A percentile compares a stretch with the other conserved stretches of the same genome.
Evolutionary conservation across 2,113 vertebrate genomes (phyloP).

Genomic region (Neoarius graeffei): DNA sequence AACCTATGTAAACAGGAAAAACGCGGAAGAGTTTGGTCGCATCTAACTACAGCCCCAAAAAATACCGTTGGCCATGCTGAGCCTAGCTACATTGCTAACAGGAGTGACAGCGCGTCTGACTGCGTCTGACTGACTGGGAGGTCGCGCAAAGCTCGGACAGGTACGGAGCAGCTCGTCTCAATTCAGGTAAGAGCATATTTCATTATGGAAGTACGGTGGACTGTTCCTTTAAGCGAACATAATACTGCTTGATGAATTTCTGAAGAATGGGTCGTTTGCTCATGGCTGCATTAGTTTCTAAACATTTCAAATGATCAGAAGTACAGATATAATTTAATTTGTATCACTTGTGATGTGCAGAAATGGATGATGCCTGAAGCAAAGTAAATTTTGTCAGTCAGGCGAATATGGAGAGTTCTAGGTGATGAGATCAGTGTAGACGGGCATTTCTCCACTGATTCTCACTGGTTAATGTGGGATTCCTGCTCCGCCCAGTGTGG

Average conservation of each 20-base stretch:
- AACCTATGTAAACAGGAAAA: no score
- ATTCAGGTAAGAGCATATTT: no score
- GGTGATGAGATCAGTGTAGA: not conserved
- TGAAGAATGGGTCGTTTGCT: not conserved
- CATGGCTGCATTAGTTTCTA: not conserved
- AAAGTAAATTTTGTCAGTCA: not conserved
- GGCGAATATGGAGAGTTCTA: not conserved
- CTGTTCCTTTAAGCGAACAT: no score
- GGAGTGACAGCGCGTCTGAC: no score
- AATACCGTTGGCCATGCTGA: no score
- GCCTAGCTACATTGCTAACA: no score
- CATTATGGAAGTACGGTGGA: no score
- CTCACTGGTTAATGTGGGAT: not conserved
- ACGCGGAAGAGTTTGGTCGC: no score
- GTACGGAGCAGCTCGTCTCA: no score
- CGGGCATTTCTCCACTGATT: not conserved
- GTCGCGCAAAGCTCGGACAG: no score
- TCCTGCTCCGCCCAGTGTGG: not conserved
- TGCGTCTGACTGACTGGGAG: no score
- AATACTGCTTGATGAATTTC: not conserved
- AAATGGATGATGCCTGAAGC: not conserved
- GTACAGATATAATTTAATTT: not conserved
- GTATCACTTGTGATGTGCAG: not conserved
- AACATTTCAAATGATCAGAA: not conserved
- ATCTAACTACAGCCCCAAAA: no score